Evolutionary conservation across 2,797 vertebrate genomes (phyloP).

Genomic region (Micropoecilia bifurca): DNA sequence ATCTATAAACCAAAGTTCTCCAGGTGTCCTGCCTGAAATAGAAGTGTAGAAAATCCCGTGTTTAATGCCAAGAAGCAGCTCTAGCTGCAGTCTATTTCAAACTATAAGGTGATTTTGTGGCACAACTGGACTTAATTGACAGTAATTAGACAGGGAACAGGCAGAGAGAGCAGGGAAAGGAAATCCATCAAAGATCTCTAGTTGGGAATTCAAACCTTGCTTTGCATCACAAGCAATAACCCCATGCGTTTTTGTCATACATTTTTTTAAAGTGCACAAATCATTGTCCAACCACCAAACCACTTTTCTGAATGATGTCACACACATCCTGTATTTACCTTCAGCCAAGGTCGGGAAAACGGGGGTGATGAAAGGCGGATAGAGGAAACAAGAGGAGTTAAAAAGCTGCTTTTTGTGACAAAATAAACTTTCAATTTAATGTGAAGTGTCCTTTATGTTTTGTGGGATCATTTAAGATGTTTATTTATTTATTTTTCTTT

Average conservation of each 20-base stretch:
- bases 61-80: slow-evolving; percentile 12
- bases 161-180: background rate
- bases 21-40: slow-evolving; percentile 33
- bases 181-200: background rate
- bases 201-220: background rate
- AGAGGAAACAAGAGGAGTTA: background rate
- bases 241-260: background rate
- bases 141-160: background rate
- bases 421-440: background rate
- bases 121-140: background rate
- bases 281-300: background rate
- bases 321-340: background rate
- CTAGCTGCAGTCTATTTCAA: background rate
- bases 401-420: background rate
- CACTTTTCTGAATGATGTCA: background rate
- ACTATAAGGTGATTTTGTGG: background rate
- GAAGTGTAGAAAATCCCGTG: slow-evolving; percentile 17
- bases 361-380: fast-evolving
- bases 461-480: background rate
- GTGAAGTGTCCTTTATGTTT: background rate
- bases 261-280: background rate
- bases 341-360: background rate
- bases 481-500: background rate
- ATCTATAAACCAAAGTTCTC: slow-evolving; percentile 24
- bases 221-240: background rate